Percentiles rank a stretch among this genome's conserved stretches.
Conservation (phyloP, 2,888 invertebrate species). For the Lycocerus yunnanus region DNA sequence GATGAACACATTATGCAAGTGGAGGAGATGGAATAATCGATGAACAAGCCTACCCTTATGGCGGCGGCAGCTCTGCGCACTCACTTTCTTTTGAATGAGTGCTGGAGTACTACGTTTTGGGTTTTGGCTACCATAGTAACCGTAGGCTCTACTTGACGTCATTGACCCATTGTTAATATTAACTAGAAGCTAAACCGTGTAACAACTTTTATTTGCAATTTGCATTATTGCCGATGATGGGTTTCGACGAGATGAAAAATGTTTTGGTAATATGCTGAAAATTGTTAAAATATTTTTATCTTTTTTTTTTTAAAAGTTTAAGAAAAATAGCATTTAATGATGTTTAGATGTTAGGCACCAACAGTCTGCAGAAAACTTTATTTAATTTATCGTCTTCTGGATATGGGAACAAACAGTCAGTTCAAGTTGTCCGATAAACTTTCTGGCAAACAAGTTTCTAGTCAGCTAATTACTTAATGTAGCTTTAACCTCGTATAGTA, state of each 20-base stretch:
- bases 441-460: neutral
- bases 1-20: conserved; percentile 3
- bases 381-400: neutral
- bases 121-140: conserved; percentile 32
- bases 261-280: neutral
- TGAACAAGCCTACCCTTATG: conserved; percentile 24
- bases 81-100: conserved; percentile 34
- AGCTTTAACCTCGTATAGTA: neutral
- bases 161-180: conserved; percentile 32
- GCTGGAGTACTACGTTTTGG: conserved; percentile 34
- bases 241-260: neutral
- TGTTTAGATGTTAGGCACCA: neutral
- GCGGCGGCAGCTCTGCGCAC: conserved; percentile 29
- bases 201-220: conserved; percentile 18
- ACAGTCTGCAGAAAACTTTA: neutral
- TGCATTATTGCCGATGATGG: neutral
- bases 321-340: neutral
- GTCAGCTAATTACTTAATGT: neutral
- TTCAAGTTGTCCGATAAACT: neutral
- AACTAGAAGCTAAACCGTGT: conserved; percentile 18
- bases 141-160: conserved; percentile 27
- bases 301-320: neutral
- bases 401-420: neutral
- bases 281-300: neutral
- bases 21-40: conserved; percentile 26